phyloP scores from a whole-genome alignment of 1,140 invertebrate species.

The Drosophila sproati region DNA sequence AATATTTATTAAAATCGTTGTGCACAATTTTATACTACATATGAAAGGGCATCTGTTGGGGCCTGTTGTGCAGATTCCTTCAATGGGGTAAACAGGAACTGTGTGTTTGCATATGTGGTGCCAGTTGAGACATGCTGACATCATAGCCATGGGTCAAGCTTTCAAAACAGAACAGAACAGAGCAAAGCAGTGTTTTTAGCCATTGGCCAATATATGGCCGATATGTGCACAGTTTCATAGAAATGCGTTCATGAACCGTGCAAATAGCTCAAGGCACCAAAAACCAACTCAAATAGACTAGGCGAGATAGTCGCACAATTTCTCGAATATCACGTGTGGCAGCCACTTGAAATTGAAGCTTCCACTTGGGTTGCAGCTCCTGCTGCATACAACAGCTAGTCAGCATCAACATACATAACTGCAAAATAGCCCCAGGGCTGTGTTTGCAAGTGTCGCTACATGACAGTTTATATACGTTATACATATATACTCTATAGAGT shows the following conservation, averaged over 20 bases:
- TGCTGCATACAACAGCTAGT: slow-evolving; percentile 4
- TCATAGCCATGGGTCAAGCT: slow-evolving; percentile 4
- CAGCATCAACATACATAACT: slow-evolving; percentile 15
- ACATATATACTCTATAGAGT: neutral
- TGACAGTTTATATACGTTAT: slow-evolving; percentile 27
- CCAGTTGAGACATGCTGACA: neutral
- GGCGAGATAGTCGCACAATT: slow-evolving; percentile 35
- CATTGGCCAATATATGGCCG: slow-evolving; percentile 6
- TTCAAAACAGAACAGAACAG: slow-evolving; percentile 41
- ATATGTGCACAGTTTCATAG: slow-evolving; percentile 47
- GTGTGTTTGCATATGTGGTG: slow-evolving; percentile 37
- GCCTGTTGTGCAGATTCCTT: slow-evolving; percentile 34
- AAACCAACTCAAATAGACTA: slow-evolving; percentile 54
- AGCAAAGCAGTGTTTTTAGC: slow-evolving; percentile 31
- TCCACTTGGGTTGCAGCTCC: slow-evolving; percentile 1
- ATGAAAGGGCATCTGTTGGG: slow-evolving; percentile 68
- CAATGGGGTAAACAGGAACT: slow-evolving; percentile 4
- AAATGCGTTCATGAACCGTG: slow-evolving; percentile 48
- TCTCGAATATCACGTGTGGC: slow-evolving; percentile 20
- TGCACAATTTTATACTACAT: slow-evolving; percentile 78
- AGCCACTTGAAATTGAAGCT: slow-evolving; percentile 20
- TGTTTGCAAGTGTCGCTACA: slow-evolving; percentile 44
- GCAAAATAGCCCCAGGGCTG: slow-evolving; percentile 34
- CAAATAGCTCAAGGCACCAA: slow-evolving; percentile 61
- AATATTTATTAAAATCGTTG: slow-evolving; percentile 80